Evolutionary conservation across 35 echinoderm and acorn worm genomes (phyloP).

Genomic region (Apostichopus californicus): DNA sequence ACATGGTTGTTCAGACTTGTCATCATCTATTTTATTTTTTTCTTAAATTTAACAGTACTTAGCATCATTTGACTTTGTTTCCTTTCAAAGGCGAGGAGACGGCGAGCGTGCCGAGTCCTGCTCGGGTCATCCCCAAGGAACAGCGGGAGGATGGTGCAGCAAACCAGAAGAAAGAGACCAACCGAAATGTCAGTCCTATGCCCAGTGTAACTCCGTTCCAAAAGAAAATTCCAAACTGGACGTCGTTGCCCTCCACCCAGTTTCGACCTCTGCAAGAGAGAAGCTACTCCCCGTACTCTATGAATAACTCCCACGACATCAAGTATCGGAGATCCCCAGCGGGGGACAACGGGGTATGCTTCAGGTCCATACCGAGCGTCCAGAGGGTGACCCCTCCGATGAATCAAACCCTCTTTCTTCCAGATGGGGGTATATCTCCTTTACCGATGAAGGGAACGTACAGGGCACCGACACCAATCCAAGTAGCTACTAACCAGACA

Average conservation of each 20-base stretch:
- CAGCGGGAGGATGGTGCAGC: background rate
- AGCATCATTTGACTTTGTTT: no score
- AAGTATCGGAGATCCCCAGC: slow-evolving; percentile 19
- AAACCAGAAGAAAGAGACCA: background rate
- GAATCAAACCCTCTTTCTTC: slow-evolving; percentile 32
- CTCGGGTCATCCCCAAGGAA: background rate
- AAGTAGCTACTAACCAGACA: slow-evolving; percentile 38
- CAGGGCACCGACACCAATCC: slow-evolving; percentile 27
- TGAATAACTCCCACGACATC: slow-evolving; percentile 9
- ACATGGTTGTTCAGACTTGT: no score
- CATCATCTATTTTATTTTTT: no score
- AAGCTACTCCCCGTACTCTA: slow-evolving; percentile 49
- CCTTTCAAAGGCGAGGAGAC: background rate
- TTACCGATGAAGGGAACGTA: slow-evolving; percentile 46
- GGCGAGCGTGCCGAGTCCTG: background rate
- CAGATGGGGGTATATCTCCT: slow-evolving; percentile 48
- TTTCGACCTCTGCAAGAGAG: slow-evolving; percentile 30
- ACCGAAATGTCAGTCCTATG: background rate
- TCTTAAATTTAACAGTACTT: no score
- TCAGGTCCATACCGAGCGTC: slow-evolving; percentile 55
- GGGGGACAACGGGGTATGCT: background rate
- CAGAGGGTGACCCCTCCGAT: slow-evolving; percentile 59
- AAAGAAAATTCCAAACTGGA: slow-evolving; percentile 49
- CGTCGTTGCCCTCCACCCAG: background rate
- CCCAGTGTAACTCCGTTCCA: slow-evolving; percentile 8